A percentile compares a stretch with the other conserved stretches of the same genome.
phyloP scores from a whole-genome alignment of 2,113 vertebrate species.

The Clarias gariepinus region DNA sequence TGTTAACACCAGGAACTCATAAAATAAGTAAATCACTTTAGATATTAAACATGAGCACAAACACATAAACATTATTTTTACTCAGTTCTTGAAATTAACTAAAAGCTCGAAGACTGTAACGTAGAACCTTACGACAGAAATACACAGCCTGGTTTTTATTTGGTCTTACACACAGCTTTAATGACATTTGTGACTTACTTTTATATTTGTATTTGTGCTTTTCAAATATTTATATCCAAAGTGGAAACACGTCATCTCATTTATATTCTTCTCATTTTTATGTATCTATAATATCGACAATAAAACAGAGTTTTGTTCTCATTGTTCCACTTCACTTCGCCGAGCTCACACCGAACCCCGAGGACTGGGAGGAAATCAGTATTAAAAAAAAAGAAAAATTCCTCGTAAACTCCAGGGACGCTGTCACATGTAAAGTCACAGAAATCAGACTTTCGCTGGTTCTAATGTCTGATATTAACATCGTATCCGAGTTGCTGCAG shows the following conservation, averaged over 20 bases:
- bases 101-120: not conserved
- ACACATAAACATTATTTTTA: not conserved
- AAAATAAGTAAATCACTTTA: not conserved
- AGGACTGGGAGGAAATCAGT: no score
- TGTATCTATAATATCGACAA: not conserved
- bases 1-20: not conserved
- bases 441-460: no score
- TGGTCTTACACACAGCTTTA: not conserved
- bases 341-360: no score
- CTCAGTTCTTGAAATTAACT: not conserved
- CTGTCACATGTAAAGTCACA: no score
- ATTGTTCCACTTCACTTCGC: no score
- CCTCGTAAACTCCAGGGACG: no score
- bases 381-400: no score
- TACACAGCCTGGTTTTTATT: not conserved
- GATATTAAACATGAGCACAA: not conserved
- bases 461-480: no score
- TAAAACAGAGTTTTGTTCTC: not conserved
- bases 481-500: no score
- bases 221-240: not conserved
- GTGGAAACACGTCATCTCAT: not conserved
- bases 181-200: not conserved
- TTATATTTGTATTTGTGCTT: not conserved
- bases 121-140: not conserved
- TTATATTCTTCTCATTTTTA: not conserved